Base-by-base conservation (phyloP, 2,888 invertebrate species). In the Mayetiola destructor region DNA sequence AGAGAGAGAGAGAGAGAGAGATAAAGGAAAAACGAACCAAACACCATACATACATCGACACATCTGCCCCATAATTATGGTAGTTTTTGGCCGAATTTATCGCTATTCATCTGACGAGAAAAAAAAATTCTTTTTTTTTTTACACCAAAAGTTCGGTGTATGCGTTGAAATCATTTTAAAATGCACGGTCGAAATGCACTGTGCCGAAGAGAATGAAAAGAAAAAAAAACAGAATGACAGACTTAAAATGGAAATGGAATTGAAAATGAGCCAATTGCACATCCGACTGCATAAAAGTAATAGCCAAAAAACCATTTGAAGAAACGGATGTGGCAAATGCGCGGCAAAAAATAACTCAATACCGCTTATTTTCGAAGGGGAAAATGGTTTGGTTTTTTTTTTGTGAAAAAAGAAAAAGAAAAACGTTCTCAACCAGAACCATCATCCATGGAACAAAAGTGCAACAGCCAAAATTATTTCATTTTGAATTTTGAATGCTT, bases 31-130 rank as follows among this genome's bases (percentile, higher is more conserved):
- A 48, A 48, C 23, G 27, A 48, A 42, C 21, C 42, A 14, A 16
- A 48, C 27, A n/a, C 27, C 48, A 27, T 48, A 48, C 27, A 27
- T 27, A 27, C 48, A 48, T 48, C 27, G 27, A 16, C 48, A 48
- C 48, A 48, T 48, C 48, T 48, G 48, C 48, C 29, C n/a, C 48
- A n/a, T 48, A 48, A 48, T 48, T 48, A 48, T 48, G 48, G 27
- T 48, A 9, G 27, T 16, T 27, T 27, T 27, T 48, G n/a, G n/a
- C n/a, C 27, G 27, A 48, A 42, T 42, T 48, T 40, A 27, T 48
- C 8, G 48, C 48, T 42, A 3, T 23, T 48, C n/a, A 32, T 32
- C 8, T 32, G 12, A 9, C 12, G 8, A 16, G 37, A n/a, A 37
- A 6, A 37, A 37, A 37, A 37, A 6, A 16, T 48, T 42, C 23